Conservation (phyloP, 23 tunicate genomes). For the Diplosoma virens region DNA sequence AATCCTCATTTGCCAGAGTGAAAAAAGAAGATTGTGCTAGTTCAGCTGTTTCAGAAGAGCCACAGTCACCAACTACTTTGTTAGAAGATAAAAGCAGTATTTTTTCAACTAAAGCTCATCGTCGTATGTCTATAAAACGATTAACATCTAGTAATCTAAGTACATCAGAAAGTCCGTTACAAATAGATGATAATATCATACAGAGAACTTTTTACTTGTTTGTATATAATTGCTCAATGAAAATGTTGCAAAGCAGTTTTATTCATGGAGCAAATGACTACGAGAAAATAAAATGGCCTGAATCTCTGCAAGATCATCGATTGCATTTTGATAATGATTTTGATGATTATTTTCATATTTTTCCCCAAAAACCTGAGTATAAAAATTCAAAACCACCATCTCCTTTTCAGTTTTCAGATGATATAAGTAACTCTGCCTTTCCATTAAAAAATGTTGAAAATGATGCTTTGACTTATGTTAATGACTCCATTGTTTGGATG, state of each 20-base stretch:
- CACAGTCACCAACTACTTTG: no score
- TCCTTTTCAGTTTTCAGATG: not conserved
- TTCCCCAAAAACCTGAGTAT: not conserved
- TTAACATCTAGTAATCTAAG: slow-evolving; percentile 11
- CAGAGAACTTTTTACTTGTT: slow-evolving; percentile 48
- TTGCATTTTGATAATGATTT: not conserved
- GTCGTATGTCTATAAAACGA: slow-evolving; percentile 52
- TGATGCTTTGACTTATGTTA: not conserved
- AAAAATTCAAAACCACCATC: not conserved
- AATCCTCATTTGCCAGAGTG: no score
- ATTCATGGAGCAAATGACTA: slow-evolving; percentile 23
- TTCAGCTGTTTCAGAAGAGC: no score
- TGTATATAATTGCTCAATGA: slow-evolving; percentile 77
- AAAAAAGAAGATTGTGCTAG: no score
- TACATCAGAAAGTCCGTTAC: not conserved
- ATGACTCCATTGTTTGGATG: slow-evolving; percentile 16
- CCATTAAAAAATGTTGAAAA: slow-evolving; percentile 14
- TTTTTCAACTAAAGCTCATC: not conserved
- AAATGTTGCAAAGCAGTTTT: slow-evolving; percentile 33
- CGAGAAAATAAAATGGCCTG: slow-evolving; percentile 39
- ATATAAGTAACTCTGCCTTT: slow-evolving; percentile 46
- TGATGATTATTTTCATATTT: not conserved
- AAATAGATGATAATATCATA: not conserved
- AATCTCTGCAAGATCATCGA: slow-evolving; percentile 72
- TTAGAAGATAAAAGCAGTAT: not conserved